Percentiles rank a stretch among this genome's conserved stretches.
These are phyloP conservation scores for Argyrosomus japonicus DNA, from an alignment of 2,113 vertebrate species.

Conservation along the genomic window DNA sequence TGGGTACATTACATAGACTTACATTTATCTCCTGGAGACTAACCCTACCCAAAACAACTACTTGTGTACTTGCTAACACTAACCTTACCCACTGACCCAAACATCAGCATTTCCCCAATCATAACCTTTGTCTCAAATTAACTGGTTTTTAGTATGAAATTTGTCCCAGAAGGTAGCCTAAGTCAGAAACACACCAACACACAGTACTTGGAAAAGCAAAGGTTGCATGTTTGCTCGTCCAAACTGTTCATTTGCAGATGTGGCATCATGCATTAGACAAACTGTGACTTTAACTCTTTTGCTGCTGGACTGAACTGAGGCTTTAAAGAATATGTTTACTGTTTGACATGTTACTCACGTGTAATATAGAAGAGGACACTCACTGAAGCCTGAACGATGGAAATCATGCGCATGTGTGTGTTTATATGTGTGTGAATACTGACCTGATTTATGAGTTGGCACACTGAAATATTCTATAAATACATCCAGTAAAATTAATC, in stretches of 20 bases:
- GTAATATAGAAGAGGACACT: background rate
- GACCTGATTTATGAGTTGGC: background rate
- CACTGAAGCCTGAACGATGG: background rate
- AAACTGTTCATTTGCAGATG: slow-evolving; percentile 33
- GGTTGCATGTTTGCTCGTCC: slow-evolving; percentile 43
- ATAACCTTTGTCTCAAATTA: no score
- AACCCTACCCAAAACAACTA: no score
- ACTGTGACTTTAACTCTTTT: slow-evolving; percentile 39
- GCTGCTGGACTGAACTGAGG: slow-evolving; percentile 21
- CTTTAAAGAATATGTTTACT: slow-evolving; percentile 1
- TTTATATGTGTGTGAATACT: background rate
- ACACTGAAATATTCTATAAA: background rate
- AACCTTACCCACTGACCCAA: no score
- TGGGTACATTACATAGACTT: no score
- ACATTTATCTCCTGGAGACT: no score
- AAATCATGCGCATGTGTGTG: background rate
- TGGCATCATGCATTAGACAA: slow-evolving; percentile 42
- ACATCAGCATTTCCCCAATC: no score
- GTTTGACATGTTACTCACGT: background rate
- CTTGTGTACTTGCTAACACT: no score
- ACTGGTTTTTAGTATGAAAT: no score
- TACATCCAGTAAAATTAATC: background rate
- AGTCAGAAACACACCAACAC: background rate
- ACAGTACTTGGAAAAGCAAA: slow-evolving; percentile 54
- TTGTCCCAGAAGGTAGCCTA: no score